Evolutionary conservation across 2,797 vertebrate genomes (phyloP).

Genomic region (Girardinus metallicus): DNA sequence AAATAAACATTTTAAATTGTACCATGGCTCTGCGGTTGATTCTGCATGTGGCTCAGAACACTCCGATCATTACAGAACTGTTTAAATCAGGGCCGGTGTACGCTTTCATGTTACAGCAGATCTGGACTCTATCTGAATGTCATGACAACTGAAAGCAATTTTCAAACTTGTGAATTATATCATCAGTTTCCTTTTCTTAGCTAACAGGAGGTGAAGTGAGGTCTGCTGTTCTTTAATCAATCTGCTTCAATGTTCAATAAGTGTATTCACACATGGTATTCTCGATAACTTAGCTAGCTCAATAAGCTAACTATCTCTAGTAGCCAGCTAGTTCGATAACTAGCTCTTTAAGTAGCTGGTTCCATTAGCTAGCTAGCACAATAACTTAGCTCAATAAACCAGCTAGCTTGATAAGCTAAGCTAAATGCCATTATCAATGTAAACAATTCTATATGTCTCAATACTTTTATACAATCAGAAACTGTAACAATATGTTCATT

Average conservation of each 20-base stretch:
- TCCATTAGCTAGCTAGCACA: no score
- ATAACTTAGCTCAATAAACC: no score
- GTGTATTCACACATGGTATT: background rate
- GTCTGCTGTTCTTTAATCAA: background rate
- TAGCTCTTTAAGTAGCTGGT: no score
- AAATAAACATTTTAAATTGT: no score
- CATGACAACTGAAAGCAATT: background rate
- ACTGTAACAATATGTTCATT: background rate
- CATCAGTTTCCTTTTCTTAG: background rate
- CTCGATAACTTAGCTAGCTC: background rate
- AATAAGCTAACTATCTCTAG: no score
- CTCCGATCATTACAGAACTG: no score
- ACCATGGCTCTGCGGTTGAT: no score
- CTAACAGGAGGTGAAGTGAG: background rate
- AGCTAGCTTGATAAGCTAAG: no score
- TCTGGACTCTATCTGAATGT: background rate
- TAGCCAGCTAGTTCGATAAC: no score
- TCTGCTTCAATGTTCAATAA: background rate
- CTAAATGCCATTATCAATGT: background rate
- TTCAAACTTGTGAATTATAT: background rate
- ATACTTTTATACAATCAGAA: background rate
- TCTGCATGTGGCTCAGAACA: no score
- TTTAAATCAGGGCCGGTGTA: no score
- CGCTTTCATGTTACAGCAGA: background rate
- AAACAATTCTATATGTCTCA: background rate